Conservation (phyloP, 2,113 vertebrate species). For the Apistogramma diplotaenia region DNA sequence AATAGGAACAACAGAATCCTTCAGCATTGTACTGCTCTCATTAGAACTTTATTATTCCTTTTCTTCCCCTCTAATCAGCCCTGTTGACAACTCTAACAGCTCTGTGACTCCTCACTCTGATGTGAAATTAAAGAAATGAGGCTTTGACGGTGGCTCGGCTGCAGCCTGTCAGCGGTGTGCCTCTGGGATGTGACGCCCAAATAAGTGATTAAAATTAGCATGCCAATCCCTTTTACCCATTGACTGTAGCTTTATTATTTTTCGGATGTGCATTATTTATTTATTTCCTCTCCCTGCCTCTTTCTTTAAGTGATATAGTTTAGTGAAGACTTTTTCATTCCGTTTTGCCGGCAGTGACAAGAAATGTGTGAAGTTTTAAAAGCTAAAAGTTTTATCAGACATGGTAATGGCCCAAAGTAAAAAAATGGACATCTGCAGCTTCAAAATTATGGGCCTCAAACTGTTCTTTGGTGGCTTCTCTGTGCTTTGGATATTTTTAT, state of each 20-base stretch:
- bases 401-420: neutral
- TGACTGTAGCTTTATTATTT: neutral
- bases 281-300: neutral
- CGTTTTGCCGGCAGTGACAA: neutral
- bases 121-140: conserved; percentile 30
- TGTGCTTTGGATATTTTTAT: neutral
- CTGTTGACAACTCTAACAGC: conserved; percentile 8
- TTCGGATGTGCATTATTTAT: neutral
- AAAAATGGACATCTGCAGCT: neutral
- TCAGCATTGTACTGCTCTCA: neutral
- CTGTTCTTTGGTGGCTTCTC: neutral
- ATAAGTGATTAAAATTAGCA: conserved; percentile 24
- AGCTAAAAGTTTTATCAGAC: neutral
- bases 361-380: neutral
- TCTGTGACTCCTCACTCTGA: conserved; percentile 29
- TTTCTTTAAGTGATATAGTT: no score
- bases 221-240: neutral
- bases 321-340: accelerated
- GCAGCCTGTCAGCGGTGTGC: neutral
- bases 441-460: neutral
- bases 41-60: neutral
- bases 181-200: conserved; percentile 10
- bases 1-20: neutral
- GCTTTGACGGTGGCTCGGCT: neutral
- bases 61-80: conserved; percentile 18